phyloP scores from a whole-genome alignment of 2,797 vertebrate species.

The Agapornis canus region DNA sequence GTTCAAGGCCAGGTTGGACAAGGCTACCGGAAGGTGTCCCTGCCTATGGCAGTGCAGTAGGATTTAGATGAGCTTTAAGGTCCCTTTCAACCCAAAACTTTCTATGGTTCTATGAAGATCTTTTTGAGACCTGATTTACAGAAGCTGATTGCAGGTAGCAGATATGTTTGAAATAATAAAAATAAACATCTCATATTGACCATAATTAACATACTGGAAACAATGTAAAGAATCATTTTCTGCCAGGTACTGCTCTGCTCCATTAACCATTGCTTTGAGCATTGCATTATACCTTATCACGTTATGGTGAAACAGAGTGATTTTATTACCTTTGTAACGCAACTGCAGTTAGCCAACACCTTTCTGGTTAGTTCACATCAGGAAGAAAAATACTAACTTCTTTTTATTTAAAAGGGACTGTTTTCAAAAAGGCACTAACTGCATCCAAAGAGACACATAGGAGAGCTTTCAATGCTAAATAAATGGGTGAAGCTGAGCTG shows the following conservation, averaged over 20 bases:
- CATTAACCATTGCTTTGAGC: neutral
- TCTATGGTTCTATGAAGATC: neutral
- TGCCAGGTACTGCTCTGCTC: neutral
- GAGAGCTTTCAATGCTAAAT: neutral
- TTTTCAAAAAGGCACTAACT: neutral
- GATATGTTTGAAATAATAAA: neutral
- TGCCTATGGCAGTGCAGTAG: neutral
- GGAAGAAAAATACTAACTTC: neutral
- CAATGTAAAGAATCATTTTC: neutral
- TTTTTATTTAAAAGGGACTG: neutral
- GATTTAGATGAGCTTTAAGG: neutral
- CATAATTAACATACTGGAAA: neutral
- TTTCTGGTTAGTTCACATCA: neutral
- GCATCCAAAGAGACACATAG: neutral
- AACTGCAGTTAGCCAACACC: neutral
- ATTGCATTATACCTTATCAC: neutral
- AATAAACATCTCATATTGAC: neutral
- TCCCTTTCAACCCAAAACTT: neutral
- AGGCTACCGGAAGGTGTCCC: neutral
- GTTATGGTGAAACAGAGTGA: neutral
- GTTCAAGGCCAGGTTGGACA: neutral
- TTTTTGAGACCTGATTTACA: neutral
- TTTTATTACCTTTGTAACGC: slow-evolving; percentile 4
- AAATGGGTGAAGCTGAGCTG: neutral
- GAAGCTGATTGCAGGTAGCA: neutral